Evolutionary conservation across 2,888 invertebrate genomes (phyloP), one percentile per base, ranked within the genome.

Genomic region (Drosophila niveifrons): DNA sequence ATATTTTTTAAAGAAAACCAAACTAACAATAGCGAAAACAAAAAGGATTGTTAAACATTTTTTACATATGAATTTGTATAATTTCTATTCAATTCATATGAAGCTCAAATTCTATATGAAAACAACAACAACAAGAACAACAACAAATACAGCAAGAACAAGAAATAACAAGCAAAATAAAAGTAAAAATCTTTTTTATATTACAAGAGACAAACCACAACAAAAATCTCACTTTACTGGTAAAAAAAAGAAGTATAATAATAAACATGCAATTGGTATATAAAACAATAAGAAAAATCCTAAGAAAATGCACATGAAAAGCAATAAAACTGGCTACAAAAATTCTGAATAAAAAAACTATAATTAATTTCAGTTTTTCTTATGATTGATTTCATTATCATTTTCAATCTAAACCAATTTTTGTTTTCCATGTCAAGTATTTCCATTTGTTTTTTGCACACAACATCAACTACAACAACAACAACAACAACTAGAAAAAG

Each of bases 391-490:
- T 53, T 56, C 11, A 28, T 47, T 65, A 51, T 62, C 1, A 59
- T 75, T 81, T 78, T 53, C 59, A 78, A 89, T 90, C 90, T 89
- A 88, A 90, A 90, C 89, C 89, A 90, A 90, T 88, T 75, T 70
- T 70, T 10, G 51, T 72, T 78, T 36, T 61, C 18, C 57, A 62
- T 57, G 28, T 73, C 18, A 56, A 48, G 28, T 66, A 69, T 70
- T 67, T 75, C 31, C 39, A 62, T 65, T 73, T 57, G 44, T 57
- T 72, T 81, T 70, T 66, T 75, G 75, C 76, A 85, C 88, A 72
- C 65, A 80, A 75, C 82, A 78, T 46, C 67, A 56, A 67, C 77
- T 75, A 80, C 70, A 72, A 77, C 68, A 67, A 70, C 66, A 55
- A 75, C 52, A 23, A 23, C 6, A 23, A 23, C 23, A 23, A 23